phyloP scores from a whole-genome alignment of 2,797 vertebrate species.

The Onychomys torridus region DNA sequence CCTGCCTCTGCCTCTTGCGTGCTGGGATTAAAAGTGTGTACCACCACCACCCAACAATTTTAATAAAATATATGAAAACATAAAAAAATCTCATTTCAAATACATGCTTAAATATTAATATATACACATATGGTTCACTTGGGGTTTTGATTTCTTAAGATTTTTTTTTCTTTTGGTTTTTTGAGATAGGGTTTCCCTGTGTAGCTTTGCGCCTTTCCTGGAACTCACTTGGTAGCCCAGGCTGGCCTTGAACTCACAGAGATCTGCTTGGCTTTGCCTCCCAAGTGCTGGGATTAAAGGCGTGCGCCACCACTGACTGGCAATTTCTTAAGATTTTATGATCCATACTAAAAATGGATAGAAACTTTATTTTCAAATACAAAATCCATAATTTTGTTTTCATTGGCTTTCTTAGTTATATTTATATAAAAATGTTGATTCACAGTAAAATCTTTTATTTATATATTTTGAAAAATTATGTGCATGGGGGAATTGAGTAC shows the following conservation, averaged over 20 bases:
- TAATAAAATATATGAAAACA: constrained; percentile 26
- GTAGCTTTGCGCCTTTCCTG: too few relatives aligned
- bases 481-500: not conserved
- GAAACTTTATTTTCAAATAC: constrained; percentile 10
- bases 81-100: constrained; percentile 16
- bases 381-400: constrained; percentile 55
- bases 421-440: constrained; percentile 32
- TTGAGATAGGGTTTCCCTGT: too few relatives aligned
- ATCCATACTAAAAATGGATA: constrained; percentile 31
- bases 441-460: not conserved
- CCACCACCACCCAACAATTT: not conserved
- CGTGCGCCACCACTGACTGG: too few relatives aligned
- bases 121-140: not conserved
- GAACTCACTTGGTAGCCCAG: too few relatives aligned
- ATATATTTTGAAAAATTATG: not conserved
- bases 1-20: not conserved
- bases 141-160: constrained; percentile 17
- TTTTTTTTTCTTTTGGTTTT: too few relatives aligned
- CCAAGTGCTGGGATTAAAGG: too few relatives aligned
- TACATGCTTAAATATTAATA: constrained; percentile 38
- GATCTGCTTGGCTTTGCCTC: too few relatives aligned
- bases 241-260: too few relatives aligned
- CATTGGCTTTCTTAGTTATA: constrained; percentile 21
- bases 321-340: constrained; percentile 22
- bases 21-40: not conserved